Conservation (phyloP, 2,888 invertebrate species). For the Epinotia ramella region DNA sequence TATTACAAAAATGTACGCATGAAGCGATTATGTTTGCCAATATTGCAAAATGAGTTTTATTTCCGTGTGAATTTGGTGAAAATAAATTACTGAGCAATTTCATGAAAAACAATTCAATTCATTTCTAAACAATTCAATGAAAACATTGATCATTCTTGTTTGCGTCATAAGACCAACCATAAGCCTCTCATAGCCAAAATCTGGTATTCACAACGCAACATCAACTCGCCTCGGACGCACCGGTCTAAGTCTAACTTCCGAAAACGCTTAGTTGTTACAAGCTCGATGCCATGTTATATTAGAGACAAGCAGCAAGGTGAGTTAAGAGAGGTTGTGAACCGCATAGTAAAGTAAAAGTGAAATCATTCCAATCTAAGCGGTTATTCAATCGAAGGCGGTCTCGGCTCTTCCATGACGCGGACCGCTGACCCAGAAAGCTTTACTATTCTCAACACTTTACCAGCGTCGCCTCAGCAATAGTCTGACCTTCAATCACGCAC, state of each 20-base stretch:
- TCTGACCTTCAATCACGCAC: neutral
- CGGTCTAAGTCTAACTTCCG: neutral
- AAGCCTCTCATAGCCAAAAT: slow-evolving; percentile 5
- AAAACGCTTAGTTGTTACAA: too few species aligned
- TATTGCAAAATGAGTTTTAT: too few species aligned
- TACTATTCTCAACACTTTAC: neutral
- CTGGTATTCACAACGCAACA: neutral
- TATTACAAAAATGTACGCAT: too few species aligned
- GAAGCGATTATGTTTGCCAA: too few species aligned
- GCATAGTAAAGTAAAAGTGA: slow-evolving; percentile 37
- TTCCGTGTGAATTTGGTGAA: too few species aligned
- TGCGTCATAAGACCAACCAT: neutral
- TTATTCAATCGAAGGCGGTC: slow-evolving; percentile 34
- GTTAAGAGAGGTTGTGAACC: neutral
- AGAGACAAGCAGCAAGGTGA: neutral
- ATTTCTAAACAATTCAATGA: neutral
- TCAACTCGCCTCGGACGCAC: neutral
- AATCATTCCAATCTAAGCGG: slow-evolving; percentile 34
- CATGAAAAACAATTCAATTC: too few species aligned
- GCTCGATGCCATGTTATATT: neutral
- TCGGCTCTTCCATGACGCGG: slow-evolving; percentile 28
- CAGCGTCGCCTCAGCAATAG: neutral
- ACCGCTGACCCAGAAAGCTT: slow-evolving; percentile 42
- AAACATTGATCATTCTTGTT: neutral
- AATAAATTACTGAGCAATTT: too few species aligned